These are phyloP conservation scores for Pterostichus niger DNA, from an alignment of 2,888 invertebrate genomes.

Conservation along the genomic window DNA sequence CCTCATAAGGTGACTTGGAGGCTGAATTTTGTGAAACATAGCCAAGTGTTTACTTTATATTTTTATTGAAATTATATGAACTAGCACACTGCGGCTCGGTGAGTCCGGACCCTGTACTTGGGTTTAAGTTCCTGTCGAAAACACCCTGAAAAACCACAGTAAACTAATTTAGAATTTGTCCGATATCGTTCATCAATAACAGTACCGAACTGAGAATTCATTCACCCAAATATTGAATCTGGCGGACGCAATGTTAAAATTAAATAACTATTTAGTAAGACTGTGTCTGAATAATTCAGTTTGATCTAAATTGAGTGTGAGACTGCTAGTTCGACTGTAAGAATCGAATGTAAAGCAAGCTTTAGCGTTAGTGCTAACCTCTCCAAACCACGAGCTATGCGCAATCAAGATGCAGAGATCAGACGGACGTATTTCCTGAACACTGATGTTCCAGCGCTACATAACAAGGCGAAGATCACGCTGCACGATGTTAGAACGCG, in stretches of 20 bases:
- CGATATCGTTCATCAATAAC: not conserved
- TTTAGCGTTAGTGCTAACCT: not conserved
- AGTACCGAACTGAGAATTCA: not conserved
- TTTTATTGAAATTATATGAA: too few relatives aligned
- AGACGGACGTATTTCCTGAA: conserved; percentile 21
- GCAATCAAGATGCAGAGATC: conserved; percentile 35
- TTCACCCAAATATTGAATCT: conserved; percentile 4
- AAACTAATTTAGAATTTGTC: not conserved
- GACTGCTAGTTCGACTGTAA: too few relatives aligned
- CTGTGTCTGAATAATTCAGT: too few relatives aligned
- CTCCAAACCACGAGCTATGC: not conserved
- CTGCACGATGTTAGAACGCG: conserved; percentile 16
- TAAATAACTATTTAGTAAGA: too few relatives aligned
- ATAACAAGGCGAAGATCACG: conserved; percentile 56
- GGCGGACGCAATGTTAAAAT: conserved; percentile 2
- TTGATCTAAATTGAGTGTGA: too few relatives aligned
- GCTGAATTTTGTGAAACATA: too few relatives aligned
- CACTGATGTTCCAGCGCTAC: conserved; percentile 20
- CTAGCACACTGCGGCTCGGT: too few relatives aligned
- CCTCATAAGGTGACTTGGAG: too few relatives aligned
- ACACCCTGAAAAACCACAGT: too few relatives aligned
- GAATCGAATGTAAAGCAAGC: not conserved
- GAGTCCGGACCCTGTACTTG: too few relatives aligned
- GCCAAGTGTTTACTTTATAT: too few relatives aligned
- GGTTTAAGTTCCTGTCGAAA: too few relatives aligned